Percentiles rank a stretch among this genome's conserved stretches.
Evolutionary conservation across 2,797 vertebrate species (phyloP).

Genomic region (Masticophis lateralis): DNA sequence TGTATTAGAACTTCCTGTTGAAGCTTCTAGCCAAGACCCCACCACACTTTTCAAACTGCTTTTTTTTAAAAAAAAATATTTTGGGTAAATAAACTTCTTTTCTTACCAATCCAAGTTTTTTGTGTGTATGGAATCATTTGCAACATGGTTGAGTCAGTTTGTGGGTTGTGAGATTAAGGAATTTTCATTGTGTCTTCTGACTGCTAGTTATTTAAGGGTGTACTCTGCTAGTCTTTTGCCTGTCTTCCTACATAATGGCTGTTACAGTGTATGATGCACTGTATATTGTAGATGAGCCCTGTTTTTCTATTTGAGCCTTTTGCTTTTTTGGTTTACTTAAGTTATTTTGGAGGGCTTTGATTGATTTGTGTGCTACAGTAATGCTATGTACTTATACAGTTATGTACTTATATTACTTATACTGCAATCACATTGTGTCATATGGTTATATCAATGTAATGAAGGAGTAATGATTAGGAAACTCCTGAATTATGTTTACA

Average conservation of each 20-base stretch:
- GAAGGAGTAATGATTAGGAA: constrained; percentile 29
- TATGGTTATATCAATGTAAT: background rate
- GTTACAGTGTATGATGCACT: background rate
- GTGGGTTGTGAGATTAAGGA: background rate
- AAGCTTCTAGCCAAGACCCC: too few species aligned
- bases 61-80: too few species aligned
- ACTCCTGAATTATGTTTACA: background rate
- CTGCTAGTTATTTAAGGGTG: background rate
- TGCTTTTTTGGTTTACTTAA: background rate
- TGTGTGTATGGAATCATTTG: too few species aligned
- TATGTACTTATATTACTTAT: background rate
- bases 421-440: background rate
- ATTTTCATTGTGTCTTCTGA: background rate
- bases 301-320: background rate
- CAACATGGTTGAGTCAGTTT: background rate
- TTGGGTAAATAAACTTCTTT: too few species aligned
- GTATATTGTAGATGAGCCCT: background rate
- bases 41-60: too few species aligned
- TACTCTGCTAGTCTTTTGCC: background rate
- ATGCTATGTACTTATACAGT: background rate
- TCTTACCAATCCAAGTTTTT: too few species aligned
- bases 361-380: background rate
- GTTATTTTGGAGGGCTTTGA: background rate
- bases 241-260: background rate
- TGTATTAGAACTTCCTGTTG: too few species aligned